These are phyloP conservation scores for Cryptotis parvus DNA, from an alignment of 2,113 vertebrate species.

Conservation along the genomic window DNA sequence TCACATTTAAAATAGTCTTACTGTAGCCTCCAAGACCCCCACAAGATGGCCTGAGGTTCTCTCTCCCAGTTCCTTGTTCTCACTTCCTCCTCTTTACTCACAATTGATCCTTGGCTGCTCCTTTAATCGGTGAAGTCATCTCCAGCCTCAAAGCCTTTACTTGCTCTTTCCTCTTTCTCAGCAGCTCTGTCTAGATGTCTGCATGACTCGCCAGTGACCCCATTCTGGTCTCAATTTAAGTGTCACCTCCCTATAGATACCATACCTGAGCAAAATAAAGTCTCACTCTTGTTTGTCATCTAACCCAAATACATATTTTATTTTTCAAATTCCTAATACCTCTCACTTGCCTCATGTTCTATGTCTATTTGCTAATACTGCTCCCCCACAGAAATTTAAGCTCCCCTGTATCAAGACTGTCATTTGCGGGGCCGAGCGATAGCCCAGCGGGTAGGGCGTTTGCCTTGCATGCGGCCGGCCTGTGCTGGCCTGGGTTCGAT, in stretches of 20 bases:
- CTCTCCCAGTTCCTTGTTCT: not conserved
- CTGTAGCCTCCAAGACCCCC: not conserved
- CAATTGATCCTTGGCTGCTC: not conserved
- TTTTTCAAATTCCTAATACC: not conserved
- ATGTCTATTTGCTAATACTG: not conserved
- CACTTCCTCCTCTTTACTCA: not conserved
- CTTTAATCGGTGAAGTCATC: not conserved
- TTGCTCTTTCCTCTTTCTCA: not conserved
- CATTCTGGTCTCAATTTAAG: not conserved
- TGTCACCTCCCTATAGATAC: not conserved
- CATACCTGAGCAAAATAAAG: slow-evolving; percentile 34
- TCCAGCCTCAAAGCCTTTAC: not conserved
- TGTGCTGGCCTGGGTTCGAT: too few species aligned
- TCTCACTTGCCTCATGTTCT: not conserved
- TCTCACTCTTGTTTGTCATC: not conserved
- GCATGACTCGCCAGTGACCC: not conserved
- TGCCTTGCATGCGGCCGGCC: too few species aligned
- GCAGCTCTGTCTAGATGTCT: not conserved
- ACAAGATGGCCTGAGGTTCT: not conserved
- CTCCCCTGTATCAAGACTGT: not conserved
- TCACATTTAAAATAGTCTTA: not conserved
- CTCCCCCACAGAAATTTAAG: not conserved
- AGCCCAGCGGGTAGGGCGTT: too few species aligned
- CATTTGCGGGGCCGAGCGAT: too few species aligned
- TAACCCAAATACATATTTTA: not conserved